These are phyloP conservation scores for Volucella inanis DNA, from an alignment of 2,888 invertebrate species.

Conservation along the genomic window DNA sequence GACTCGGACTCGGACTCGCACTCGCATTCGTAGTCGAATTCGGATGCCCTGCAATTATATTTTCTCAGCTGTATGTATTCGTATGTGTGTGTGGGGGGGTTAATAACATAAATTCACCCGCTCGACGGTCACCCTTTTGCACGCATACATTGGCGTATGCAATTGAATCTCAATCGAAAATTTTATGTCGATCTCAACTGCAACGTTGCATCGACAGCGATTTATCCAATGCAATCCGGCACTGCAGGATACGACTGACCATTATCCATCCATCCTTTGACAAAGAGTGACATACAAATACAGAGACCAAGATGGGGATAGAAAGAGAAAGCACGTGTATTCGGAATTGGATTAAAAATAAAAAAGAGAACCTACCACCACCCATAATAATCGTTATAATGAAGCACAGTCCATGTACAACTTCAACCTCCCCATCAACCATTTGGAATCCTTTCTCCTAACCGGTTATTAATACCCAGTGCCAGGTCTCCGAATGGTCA, in stretches of 20 bases:
- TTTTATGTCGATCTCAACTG: conserved; percentile 59
- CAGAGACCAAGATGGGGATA: conserved; percentile 20
- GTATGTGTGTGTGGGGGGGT: conserved; percentile 30
- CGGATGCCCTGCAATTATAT: conserved; percentile 64
- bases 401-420: conserved; percentile 49
- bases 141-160: conserved; percentile 43
- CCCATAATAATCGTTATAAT: conserved; percentile 68
- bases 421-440: background rate
- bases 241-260: conserved; percentile 49
- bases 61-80: conserved; percentile 23
- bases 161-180: conserved; percentile 74
- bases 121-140: background rate
- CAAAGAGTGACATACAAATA: background rate
- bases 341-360: background rate
- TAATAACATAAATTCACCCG: conserved; percentile 59
- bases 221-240: conserved; percentile 57
- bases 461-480: conserved; percentile 20
- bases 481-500: conserved; percentile 2
- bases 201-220: conserved; percentile 59
- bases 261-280: conserved; percentile 53
- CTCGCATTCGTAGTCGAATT: too few relatives aligned
- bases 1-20: conserved; percentile 25
- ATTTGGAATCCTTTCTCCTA: conserved; percentile 32
- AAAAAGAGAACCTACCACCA: conserved; percentile 45
- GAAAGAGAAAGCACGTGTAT: conserved; percentile 9